Evolutionary conservation across 2,888 invertebrate genomes (phyloP).

Genomic region (Tiliacea aurago): DNA sequence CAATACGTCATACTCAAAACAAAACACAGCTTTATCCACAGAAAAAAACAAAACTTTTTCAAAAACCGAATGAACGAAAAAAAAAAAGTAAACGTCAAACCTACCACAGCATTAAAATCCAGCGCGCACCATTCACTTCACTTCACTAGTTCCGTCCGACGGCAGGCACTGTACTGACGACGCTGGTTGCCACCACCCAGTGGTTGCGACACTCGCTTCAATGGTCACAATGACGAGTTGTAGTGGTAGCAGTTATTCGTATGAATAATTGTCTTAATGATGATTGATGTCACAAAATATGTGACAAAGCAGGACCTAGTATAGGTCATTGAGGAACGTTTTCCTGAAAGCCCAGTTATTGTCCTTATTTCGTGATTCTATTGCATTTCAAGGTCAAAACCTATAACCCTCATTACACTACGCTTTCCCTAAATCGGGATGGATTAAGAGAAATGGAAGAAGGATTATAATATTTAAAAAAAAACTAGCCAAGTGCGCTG

Average conservation of each 20-base stretch:
- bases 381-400: not conserved
- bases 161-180: conserved; percentile 61
- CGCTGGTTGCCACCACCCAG: conserved; percentile 52
- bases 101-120: conserved; percentile 61
- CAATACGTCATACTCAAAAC: not conserved
- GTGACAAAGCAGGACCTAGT: not conserved
- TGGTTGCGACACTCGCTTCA: conserved; percentile 58
- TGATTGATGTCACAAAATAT: conserved; percentile 22
- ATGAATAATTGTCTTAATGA: not conserved
- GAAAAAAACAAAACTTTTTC: not conserved
- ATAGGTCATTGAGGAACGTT: not conserved
- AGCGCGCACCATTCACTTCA: conserved; percentile 65
- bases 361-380: no score
- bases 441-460: no score
- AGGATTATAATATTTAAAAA: no score
- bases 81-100: conserved; percentile 33
- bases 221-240: conserved; percentile 39
- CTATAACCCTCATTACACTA: no score
- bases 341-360: not conserved
- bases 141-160: conserved; percentile 63
- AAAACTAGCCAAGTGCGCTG: no score
- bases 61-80: conserved; percentile 17
- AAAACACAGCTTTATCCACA: not conserved
- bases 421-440: no score
- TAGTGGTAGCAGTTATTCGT: conserved; percentile 28